Percentiles rank a stretch among this genome's conserved stretches.
Conservation (phyloP, 2,888 invertebrate genomes). For the Bursaphelenchus okinawaensis region DNA sequence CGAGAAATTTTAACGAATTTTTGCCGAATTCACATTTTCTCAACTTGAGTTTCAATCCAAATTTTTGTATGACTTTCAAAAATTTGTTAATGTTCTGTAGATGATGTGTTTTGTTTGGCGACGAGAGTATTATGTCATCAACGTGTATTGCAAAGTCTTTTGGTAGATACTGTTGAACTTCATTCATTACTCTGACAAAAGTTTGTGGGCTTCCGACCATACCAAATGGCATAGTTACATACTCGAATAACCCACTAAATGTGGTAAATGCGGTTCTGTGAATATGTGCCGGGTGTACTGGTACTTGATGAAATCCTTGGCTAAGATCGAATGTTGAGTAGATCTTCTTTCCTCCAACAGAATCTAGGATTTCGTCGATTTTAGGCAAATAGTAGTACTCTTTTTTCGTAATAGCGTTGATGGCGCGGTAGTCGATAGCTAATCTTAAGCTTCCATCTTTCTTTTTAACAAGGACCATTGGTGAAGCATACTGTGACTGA, state of each 20-base stretch:
- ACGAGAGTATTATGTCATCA: neutral
- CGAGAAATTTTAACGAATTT: neutral
- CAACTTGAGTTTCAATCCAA: neutral
- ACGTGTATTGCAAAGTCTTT: no score
- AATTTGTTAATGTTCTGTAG: neutral
- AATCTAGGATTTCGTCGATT: slow-evolving; percentile 20
- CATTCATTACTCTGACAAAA: slow-evolving; percentile 24
- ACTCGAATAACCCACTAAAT: slow-evolving; percentile 26
- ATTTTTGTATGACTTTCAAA: neutral
- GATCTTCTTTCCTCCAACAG: slow-evolving; percentile 15
- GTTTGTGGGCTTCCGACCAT: slow-evolving; percentile 25
- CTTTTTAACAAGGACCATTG: neutral
- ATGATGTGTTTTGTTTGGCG: neutral
- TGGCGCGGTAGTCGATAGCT: slow-evolving; percentile 20
- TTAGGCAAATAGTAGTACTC: slow-evolving; percentile 17
- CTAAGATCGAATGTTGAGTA: slow-evolving; percentile 28
- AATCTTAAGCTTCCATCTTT: slow-evolving; percentile 12
- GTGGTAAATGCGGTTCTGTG: slow-evolving; percentile 32
- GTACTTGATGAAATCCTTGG: slow-evolving; percentile 30
- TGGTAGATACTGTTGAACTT: slow-evolving; percentile 8
- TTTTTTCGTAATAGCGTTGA: slow-evolving; percentile 16
- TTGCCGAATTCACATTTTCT: neutral
- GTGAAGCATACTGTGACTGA: slow-evolving; percentile 1
- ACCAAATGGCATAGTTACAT: slow-evolving; percentile 30
- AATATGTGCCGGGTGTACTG: slow-evolving; percentile 18